Conservation (phyloP, 1,140 invertebrate species). For the Apis florea region DNA sequence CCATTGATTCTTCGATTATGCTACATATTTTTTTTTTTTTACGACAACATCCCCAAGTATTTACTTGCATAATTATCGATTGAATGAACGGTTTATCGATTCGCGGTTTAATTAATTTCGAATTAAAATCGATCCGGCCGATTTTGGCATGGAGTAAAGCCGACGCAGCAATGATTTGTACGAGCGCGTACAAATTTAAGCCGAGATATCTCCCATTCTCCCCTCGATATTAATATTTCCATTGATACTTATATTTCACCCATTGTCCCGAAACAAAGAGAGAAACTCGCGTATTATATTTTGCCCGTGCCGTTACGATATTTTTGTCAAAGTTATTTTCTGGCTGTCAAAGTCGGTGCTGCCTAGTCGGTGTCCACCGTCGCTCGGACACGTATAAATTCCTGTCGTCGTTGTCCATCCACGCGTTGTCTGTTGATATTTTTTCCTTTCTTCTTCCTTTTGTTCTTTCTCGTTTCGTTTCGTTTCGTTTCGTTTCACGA, state of each 20-base stretch:
- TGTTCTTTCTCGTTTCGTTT: too few relatives aligned
- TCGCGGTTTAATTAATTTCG: constrained; percentile 59
- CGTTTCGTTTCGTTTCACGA: background rate
- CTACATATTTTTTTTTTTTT: too few relatives aligned
- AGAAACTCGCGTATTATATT: constrained; percentile 29
- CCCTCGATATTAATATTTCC: constrained; percentile 41
- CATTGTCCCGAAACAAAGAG: constrained; percentile 18
- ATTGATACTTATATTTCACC: constrained; percentile 40
- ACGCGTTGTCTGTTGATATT: background rate
- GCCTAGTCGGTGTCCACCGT: background rate
- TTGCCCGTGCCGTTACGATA: constrained; percentile 10
- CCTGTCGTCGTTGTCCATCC: constrained; percentile 5
- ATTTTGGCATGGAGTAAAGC: constrained; percentile 6
- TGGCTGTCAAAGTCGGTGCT: background rate
- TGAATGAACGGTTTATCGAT: constrained; percentile 41
- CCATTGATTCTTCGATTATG: too few relatives aligned
- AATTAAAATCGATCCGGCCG: background rate
- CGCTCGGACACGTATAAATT: background rate
- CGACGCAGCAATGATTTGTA: constrained; percentile 12
- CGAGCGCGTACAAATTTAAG: constrained; percentile 31
- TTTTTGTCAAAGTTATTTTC: constrained; percentile 39
- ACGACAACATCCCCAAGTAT: background rate
- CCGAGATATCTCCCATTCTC: constrained; percentile 22
- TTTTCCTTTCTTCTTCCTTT: too few relatives aligned
- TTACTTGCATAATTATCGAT: constrained; percentile 46